Base-by-base conservation (phyloP, 2,888 invertebrate species). In the Lepidonotus clava region DNA sequence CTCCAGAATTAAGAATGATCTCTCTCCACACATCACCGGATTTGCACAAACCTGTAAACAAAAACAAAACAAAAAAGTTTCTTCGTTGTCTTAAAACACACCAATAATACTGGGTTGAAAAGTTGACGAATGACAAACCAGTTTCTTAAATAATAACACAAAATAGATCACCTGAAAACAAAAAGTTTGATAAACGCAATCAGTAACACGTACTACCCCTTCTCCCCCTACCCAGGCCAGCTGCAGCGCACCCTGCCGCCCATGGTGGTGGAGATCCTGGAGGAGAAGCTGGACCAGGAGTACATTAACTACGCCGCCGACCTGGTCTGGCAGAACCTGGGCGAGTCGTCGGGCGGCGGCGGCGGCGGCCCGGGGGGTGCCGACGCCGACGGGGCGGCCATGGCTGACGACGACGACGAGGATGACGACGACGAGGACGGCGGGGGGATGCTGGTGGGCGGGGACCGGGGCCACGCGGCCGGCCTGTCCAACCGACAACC, bases 241-340 rank as follows among this genome's bases (percentile, higher is more conserved):
- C 89, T 93, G 83, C 91, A 90, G 83, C 90, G 91, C n/a, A 91
- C 91, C 4, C 87, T 93, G 83, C 93, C 93, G 5, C 86, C 89
- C 21, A 91, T 93, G 90, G 92, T 93, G 61, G 92, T 93, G 24
- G 93, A 92, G 86, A 92, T 93, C 14, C 90, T 93, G 46, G 92
- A 92, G 88, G 92, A 92, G 83, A 91, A 92, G 77, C 87, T 92
- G 66, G 92, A 93, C 86, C 89, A 91, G 66, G 92, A 92, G 84
- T 91, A 92, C 86, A 90, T 91, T 28, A 91, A 92, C 66, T 91
- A 90, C 87, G 90, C 92, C 38, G 89, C 91, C 11, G 90, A 91
- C 85, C 84, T 89, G 38, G 86, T 87, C 86, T 67, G 53, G 80
- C 46, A 84, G 24, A 46, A 61, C 36, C 6, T 83, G 11, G 66